Percentiles rank a stretch among this genome's conserved stretches.
Conservation (phyloP, 2,113 vertebrate genomes). For the Neodontobutis hainanensis region DNA sequence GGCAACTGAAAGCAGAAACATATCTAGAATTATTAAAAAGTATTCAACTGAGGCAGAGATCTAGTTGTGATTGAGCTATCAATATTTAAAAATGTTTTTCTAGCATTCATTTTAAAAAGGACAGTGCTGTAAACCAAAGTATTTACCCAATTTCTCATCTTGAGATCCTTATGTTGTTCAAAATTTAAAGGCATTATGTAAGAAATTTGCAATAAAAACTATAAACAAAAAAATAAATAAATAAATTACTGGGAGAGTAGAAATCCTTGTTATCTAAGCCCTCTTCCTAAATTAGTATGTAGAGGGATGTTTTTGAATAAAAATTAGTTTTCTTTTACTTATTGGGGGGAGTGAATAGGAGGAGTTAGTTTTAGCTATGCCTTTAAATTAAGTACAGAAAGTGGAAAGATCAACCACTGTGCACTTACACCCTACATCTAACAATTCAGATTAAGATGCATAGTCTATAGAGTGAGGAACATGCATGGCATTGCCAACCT, state of each 20-base stretch:
- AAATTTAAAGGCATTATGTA: not conserved
- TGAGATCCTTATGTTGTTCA: not conserved
- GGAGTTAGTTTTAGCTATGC: too few species aligned
- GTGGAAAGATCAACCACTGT: not conserved
- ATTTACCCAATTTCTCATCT: not conserved
- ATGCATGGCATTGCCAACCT: conserved; percentile 66
- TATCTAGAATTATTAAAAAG: not conserved
- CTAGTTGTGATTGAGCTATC: not conserved
- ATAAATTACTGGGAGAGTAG: too few species aligned
- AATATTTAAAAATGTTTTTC: not conserved
- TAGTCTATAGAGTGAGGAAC: conserved; percentile 23
- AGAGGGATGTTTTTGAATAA: too few species aligned
- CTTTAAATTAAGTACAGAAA: too few species aligned
- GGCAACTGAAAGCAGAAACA: conserved; percentile 52
- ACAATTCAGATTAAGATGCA: conserved; percentile 7
- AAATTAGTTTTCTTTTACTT: too few species aligned
- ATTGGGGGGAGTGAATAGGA: too few species aligned
- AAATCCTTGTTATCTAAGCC: too few species aligned
- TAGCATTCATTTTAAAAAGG: not conserved
- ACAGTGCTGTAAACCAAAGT: not conserved
- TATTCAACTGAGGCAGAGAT: too few species aligned
- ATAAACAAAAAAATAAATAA: not conserved
- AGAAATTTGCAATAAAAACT: not conserved
- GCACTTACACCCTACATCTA: conserved; percentile 1
- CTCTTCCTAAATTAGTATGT: too few species aligned